These are phyloP conservation scores for Pheosia tremula DNA, from an alignment of 2,888 invertebrate species.

Conservation along the genomic window DNA sequence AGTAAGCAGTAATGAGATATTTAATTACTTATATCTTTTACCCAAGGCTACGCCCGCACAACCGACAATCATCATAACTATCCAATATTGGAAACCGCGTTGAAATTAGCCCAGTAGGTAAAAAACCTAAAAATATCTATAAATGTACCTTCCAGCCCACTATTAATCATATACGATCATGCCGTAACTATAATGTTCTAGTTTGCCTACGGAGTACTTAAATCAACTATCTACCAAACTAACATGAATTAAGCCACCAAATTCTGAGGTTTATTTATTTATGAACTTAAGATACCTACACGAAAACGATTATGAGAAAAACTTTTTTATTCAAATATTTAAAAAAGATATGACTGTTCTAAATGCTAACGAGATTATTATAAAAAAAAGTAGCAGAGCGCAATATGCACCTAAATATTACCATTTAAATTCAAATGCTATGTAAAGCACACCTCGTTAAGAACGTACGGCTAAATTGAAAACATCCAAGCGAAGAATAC, in stretches of 20 bases:
- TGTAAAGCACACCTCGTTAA: constrained; percentile 21
- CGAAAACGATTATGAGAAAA: neutral
- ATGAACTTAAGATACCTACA: neutral
- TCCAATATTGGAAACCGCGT: too few relatives aligned
- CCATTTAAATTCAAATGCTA: constrained; percentile 27
- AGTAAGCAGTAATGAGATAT: too few relatives aligned
- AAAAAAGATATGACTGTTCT: neutral
- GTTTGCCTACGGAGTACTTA: too few relatives aligned
- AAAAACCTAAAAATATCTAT: too few relatives aligned
- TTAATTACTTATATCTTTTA: too few relatives aligned
- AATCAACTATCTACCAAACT: too few relatives aligned
- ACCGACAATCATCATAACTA: too few relatives aligned
- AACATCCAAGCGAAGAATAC: constrained; percentile 27
- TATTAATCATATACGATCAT: too few relatives aligned
- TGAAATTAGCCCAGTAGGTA: too few relatives aligned
- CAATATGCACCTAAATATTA: constrained; percentile 13
- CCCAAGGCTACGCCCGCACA: too few relatives aligned
- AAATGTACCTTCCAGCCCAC: too few relatives aligned
- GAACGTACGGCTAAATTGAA: constrained; percentile 32
- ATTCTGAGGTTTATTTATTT: neutral
- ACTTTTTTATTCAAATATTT: neutral
- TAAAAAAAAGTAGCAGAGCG: neutral
- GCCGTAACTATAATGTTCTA: too few relatives aligned
- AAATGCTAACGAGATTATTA: neutral
- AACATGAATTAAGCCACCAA: neutral